Conservation (phyloP, 2,797 vertebrate species). For the Pangasius sanitwongsei region DNA sequence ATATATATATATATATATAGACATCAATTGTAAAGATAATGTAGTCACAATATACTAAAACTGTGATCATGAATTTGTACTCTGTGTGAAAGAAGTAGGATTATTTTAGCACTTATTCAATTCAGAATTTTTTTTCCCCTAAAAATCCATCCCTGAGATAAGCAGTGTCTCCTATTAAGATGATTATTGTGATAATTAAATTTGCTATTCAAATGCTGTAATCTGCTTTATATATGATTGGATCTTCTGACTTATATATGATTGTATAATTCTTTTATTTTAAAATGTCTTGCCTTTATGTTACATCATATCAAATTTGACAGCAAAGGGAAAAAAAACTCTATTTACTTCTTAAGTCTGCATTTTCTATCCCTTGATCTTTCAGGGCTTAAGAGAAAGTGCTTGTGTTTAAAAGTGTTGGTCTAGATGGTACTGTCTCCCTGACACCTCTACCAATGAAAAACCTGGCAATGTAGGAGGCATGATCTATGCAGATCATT, state of each 20-base stretch:
- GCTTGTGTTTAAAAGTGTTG: neutral
- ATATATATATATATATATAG: too few relatives aligned
- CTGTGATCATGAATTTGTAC: neutral
- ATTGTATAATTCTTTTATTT: neutral
- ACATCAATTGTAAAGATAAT: neutral
- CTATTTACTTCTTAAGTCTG: neutral
- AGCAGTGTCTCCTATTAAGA: neutral
- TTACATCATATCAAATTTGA: neutral
- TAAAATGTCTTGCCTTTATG: neutral
- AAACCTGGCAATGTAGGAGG: neutral
- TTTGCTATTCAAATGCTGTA: too few relatives aligned
- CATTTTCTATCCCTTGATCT: too few relatives aligned
- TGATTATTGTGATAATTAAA: neutral
- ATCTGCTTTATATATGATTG: too few relatives aligned
- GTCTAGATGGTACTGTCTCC: too few relatives aligned
- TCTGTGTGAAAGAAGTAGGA: neutral
- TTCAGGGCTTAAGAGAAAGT: neutral
- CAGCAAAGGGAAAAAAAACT: neutral
- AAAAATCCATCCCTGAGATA: neutral
- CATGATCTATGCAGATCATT: neutral
- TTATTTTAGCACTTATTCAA: neutral
- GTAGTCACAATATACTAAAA: neutral
- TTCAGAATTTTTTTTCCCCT: neutral
- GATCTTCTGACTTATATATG: neutral
- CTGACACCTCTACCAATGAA: too few relatives aligned